These are phyloP conservation scores for Hyposoter didymator DNA, from an alignment of 2,888 invertebrate genomes.

Conservation along the genomic window DNA sequence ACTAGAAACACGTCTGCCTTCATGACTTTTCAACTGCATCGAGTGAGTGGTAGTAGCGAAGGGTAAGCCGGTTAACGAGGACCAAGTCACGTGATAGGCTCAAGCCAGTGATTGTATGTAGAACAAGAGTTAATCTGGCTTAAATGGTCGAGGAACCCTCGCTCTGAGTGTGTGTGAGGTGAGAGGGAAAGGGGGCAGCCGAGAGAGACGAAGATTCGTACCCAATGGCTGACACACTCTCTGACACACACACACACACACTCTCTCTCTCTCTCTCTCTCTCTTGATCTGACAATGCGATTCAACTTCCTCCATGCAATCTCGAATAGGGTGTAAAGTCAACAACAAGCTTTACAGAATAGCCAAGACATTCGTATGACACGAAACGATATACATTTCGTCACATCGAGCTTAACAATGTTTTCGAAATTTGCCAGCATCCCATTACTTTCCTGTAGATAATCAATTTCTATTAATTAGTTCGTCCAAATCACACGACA, in stretches of 20 bases:
- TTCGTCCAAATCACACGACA: background rate
- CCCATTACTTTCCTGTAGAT: background rate
- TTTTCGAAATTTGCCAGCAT: background rate
- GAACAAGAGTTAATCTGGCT: constrained; percentile 66
- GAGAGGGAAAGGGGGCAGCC: background rate
- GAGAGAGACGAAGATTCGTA: constrained; percentile 24
- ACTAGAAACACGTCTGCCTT: background rate
- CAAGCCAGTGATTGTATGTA: constrained; percentile 60
- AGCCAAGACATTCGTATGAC: constrained; percentile 9
- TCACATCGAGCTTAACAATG: constrained; percentile 5
- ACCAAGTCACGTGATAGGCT: constrained; percentile 59
- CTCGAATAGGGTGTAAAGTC: constrained; percentile 24
- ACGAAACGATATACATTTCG: constrained; percentile 19
- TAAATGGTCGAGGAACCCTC: constrained; percentile 55
- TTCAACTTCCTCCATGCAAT: constrained; percentile 23
- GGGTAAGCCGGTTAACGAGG: constrained; percentile 61
- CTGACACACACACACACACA: background rate
- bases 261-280: constrained; percentile 14
- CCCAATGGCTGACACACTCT: constrained; percentile 15
- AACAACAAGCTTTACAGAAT: constrained; percentile 14
- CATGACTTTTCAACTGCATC: constrained; percentile 47
- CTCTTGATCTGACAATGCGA: constrained; percentile 3
- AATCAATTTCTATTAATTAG: background rate
- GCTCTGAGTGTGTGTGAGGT: constrained; percentile 10
- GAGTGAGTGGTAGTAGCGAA: constrained; percentile 17